Evolutionary conservation across 2,797 vertebrate species (phyloP), one percentile per base, ranked within the genome.

Genomic region (Lophius americanus): DNA sequence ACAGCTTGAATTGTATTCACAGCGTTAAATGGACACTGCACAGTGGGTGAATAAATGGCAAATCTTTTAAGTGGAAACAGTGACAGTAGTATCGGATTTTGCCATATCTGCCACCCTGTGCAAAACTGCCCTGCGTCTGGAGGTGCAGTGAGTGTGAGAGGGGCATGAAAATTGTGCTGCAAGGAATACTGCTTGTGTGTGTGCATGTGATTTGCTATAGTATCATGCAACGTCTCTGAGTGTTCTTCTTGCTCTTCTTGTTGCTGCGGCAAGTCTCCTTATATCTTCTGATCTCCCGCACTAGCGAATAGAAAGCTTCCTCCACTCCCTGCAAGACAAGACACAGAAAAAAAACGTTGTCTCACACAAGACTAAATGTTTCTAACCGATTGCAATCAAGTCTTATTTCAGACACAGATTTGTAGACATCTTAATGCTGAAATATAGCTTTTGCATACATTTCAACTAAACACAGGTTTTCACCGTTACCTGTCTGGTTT

Each of bases 201-300:
- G 69, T 64, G 55, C 51, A 66, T 66, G 52, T 67, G 67, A 41
- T 69, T 74, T 70, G 91, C 88, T 94, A 94, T 93, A 94, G 91
- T 70, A 94, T 85, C 7, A 62, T 81, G 69, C 93, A 95, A 38
- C 92, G 93, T 92, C 91, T 94, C 78, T 89, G 91, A 81, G 88
- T 89, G 81, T 79, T 92, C 75, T 95, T 96, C 90, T 95, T 96
- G 93, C 94, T 95, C 87, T 95, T 95, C 78, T 95, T 95, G 78
- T 94, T 95, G 91, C 92, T 95, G 87, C 95, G 94, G 86, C 95
- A 92, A 39, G 92, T 95, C 86, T 96, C 95, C 85, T 96, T 96
- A 71, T 96, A 95, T 84, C 86, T 93, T 79, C 95, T 92, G 64
- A 96, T 96, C 85, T 96, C 95, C 49, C 95, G 90, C 36, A 96